Evolutionary conservation across 1,140 invertebrate genomes (phyloP).

Genomic region (Pseudomyrmex flavicornis): DNA sequence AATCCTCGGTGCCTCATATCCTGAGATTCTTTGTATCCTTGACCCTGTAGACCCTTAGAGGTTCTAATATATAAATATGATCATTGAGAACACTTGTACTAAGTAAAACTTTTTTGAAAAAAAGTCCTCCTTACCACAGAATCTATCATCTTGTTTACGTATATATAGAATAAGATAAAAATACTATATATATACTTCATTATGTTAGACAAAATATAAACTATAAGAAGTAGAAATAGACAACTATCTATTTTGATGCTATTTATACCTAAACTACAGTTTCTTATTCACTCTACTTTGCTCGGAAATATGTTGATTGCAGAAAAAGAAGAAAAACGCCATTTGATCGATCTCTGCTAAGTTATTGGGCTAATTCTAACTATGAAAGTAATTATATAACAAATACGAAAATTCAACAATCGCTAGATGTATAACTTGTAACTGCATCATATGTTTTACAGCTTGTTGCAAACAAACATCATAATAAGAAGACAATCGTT

Average conservation of each 20-base stretch:
- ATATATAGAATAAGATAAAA: constrained; percentile 16
- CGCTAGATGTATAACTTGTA: constrained; percentile 21
- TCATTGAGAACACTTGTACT: constrained; percentile 30
- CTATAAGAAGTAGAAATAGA: background rate
- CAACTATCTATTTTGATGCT: background rate
- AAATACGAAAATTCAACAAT: constrained; percentile 34
- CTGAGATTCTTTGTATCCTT: constrained; percentile 53
- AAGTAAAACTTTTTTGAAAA: constrained; percentile 14
- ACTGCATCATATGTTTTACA: background rate
- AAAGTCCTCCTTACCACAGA: constrained; percentile 13
- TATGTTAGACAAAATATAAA: background rate
- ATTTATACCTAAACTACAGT: constrained; percentile 26
- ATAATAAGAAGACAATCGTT: background rate
- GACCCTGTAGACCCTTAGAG: constrained; percentile 34
- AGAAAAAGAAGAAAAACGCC: constrained; percentile 14
- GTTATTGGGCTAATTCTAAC: constrained; percentile 17
- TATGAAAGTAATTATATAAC: constrained; percentile 22
- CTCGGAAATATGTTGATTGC: constrained; percentile 1
- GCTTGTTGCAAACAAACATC: constrained; percentile 5
- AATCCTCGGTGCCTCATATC: constrained; percentile 1
- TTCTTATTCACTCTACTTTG: constrained; percentile 34
- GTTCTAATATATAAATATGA: constrained; percentile 38
- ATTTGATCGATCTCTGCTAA: constrained; percentile 2
- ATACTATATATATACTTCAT: constrained; percentile 15
- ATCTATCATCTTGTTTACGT: constrained; percentile 5